Conservation (phyloP, 2,113 vertebrate species). For the Ptychochromis oligacanthus region DNA sequence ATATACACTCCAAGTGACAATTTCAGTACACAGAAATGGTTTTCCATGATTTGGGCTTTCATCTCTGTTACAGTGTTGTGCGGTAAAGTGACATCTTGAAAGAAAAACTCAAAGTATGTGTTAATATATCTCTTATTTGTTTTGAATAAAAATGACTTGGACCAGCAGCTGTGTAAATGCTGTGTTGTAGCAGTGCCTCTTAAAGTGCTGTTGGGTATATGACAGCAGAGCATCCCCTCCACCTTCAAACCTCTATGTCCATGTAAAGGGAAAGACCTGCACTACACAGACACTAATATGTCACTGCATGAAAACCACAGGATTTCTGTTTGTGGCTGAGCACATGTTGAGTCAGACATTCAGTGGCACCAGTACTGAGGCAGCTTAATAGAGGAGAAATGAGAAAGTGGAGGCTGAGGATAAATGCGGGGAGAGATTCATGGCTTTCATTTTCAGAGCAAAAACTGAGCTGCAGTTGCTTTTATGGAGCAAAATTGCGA, state of each 20-base stretch:
- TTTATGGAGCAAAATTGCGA: neutral
- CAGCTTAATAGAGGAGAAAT: neutral
- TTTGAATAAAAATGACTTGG: too few relatives aligned
- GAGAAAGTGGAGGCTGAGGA: neutral
- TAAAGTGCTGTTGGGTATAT: too few relatives aligned
- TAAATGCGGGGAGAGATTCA: neutral
- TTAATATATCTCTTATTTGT: too few relatives aligned
- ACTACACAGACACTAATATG: neutral
- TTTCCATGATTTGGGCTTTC: too few relatives aligned
- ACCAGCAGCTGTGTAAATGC: too few relatives aligned
- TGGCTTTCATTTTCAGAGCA: conserved; percentile 11
- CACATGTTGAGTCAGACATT: conserved; percentile 29
- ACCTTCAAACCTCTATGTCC: neutral
- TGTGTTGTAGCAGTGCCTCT: too few relatives aligned
- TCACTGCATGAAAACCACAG: neutral
- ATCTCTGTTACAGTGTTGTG: too few relatives aligned
- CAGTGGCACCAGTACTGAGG: neutral
- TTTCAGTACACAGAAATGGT: too few relatives aligned
- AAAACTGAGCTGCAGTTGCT: conserved; percentile 4
- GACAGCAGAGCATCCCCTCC: neutral
- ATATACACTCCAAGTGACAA: too few relatives aligned
- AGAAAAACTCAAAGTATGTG: too few relatives aligned
- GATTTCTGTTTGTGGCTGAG: conserved; percentile 6
- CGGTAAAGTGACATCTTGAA: too few relatives aligned
- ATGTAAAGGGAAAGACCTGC: neutral